Evolutionary conservation across 2,888 invertebrate species (phyloP).

Genomic region (Trichopoda pennipes): DNA sequence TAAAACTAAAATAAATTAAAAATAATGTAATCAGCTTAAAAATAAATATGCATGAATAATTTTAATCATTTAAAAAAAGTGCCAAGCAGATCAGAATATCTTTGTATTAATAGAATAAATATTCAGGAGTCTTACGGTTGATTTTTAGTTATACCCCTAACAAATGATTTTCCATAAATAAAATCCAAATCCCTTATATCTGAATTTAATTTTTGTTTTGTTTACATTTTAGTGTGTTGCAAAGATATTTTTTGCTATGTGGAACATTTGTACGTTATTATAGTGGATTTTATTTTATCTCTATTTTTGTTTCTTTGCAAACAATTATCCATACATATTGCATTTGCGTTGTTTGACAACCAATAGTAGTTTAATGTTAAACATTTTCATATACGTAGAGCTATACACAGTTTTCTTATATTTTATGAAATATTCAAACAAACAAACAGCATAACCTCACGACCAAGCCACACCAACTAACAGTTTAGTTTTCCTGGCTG

Average conservation of each 20-base stretch:
- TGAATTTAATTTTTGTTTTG: not conserved
- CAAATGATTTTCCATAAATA: too few relatives aligned
- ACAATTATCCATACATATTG: conserved; percentile 36
- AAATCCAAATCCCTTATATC: not conserved
- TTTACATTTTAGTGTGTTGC: not conserved
- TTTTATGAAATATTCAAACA: conserved; percentile 2
- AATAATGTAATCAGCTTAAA: too few relatives aligned
- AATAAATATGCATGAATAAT: too few relatives aligned
- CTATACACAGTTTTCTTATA: not conserved
- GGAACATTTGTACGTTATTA: conserved; percentile 8
- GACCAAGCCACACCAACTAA: not conserved
- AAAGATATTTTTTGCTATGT: not conserved
- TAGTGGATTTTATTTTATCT: not conserved
- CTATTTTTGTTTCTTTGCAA: not conserved
- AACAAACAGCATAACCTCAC: not conserved
- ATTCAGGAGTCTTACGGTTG: too few relatives aligned
- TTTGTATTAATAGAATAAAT: too few relatives aligned
- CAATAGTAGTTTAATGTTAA: conserved; percentile 35
- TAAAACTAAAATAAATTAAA: too few relatives aligned
- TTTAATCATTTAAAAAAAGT: too few relatives aligned
- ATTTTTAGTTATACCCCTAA: too few relatives aligned
- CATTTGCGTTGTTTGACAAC: conserved; percentile 19
- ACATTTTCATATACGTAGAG: conserved; percentile 2
- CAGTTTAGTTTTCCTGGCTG: not conserved
- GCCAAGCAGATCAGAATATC: too few relatives aligned